Base-by-base conservation (phyloP, 1,140 invertebrate species). In the Andricus grossulariae region DNA sequence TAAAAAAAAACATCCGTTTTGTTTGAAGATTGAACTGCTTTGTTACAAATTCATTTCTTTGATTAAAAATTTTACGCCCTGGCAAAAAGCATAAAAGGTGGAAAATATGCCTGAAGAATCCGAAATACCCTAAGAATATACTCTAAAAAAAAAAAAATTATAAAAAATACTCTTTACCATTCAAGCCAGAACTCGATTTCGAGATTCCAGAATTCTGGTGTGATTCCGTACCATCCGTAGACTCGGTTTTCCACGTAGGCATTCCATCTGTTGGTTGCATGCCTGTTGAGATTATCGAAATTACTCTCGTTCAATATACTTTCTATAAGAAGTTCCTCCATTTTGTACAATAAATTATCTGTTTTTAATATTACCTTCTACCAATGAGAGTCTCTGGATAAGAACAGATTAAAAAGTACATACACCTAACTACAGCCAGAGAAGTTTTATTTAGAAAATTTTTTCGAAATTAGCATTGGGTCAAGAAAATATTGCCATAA, bases 211-310 rank as follows among this genome's bases (percentile, higher is more conserved):
- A 90, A 75, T 90, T 92, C 52, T 90, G 89, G 52, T 91, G 90
- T 16, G 85, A 85, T 70, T 92, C 91, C 66, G 85, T 84, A 57
- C 83, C 87, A 72, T 92, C 91, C 11, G 87, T 83, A 4, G 89
- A 82, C 16, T 92, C 91, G 15, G 87, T 84, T 75, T 91, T 91
- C 91, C 91, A 92, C 25, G 84, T 79, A 72, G 89, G 85, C 70
- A 91, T 74, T 70, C 82, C 84, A 50, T 91, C 90, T 19, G 84
- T 76, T 5, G 88, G 84, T 78, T 87, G 89, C 32, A 91, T 79
- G 84, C 87, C 90, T 91, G 71, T 66, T 66, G 60, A 66, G 21
- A 66, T 13, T 66, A 39, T 66, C 32, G 25, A 66, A 66, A 25
- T 66, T 66, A 60, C 32, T 60, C 57, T 66, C 39, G 60, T 16